These are phyloP conservation scores for Diceros bicornis DNA, from an alignment of 2,797 vertebrate genomes.

Conservation along the genomic window DNA sequence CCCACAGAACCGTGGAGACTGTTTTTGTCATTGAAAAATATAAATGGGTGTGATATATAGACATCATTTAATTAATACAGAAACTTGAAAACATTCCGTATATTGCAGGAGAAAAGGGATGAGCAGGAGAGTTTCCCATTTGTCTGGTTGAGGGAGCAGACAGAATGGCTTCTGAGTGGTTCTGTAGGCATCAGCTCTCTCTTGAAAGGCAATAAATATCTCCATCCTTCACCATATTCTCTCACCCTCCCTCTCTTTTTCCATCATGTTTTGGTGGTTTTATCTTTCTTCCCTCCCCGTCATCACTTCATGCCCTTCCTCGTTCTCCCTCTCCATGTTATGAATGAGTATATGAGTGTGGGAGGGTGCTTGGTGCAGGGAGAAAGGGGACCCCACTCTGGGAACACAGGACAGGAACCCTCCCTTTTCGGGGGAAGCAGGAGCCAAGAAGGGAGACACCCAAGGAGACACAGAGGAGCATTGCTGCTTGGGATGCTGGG, in stretches of 20 bases:
- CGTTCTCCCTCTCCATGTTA: neutral
- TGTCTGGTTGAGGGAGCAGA: neutral
- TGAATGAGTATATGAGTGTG: neutral
- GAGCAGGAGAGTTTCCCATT: neutral
- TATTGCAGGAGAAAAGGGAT: neutral
- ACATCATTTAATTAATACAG: neutral
- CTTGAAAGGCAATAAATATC: constrained; percentile 36
- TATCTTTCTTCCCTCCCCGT: neutral
- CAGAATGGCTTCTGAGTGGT: neutral
- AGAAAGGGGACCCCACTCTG: neutral
- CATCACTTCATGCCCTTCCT: neutral
- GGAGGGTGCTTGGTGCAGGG: neutral
- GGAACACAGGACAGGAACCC: neutral
- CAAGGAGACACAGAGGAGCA: constrained; percentile 29
- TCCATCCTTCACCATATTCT: neutral
- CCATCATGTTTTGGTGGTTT: neutral
- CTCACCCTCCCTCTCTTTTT: neutral
- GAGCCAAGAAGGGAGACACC: constrained; percentile 31
- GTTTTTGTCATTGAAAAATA: neutral
- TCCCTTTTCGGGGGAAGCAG: constrained; percentile 24
- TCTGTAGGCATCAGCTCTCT: neutral
- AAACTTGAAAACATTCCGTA: neutral
- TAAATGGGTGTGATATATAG: neutral
- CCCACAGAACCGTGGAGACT: neutral
- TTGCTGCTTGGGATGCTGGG: constrained; percentile 19